phyloP scores from a whole-genome alignment of 2,113 vertebrate species.

The Scopus umbretta region DNA sequence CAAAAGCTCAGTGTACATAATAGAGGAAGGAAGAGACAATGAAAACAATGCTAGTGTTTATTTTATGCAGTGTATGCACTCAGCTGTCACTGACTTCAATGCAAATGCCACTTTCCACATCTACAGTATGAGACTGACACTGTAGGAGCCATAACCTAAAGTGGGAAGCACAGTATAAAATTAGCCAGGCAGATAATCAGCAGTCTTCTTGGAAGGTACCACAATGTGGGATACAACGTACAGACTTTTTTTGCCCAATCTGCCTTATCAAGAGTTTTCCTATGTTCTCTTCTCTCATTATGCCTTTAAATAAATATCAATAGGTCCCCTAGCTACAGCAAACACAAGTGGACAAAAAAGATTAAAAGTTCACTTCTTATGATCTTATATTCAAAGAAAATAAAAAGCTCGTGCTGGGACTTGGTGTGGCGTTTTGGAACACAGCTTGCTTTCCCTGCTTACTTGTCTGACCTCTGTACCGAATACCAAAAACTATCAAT shows the following conservation, averaged over 20 bases:
- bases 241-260: neutral
- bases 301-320: neutral
- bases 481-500: constrained; percentile 54
- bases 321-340: neutral
- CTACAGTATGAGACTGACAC: neutral
- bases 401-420: constrained; percentile 50
- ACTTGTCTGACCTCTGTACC: constrained; percentile 66
- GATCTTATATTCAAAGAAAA: constrained; percentile 46
- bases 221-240: neutral
- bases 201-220: neutral
- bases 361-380: constrained; percentile 47
- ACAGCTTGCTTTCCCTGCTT: constrained; percentile 54
- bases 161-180: neutral
- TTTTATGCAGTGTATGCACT: neutral
- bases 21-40: constrained; percentile 14
- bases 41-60: constrained; percentile 3
- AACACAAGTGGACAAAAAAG: constrained; percentile 14
- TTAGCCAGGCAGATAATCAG: neutral
- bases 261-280: neutral
- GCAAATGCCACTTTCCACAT: neutral
- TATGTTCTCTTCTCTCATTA: neutral
- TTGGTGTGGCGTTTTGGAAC: constrained; percentile 53
- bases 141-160: neutral
- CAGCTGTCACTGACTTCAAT: neutral
- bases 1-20: neutral